Evolutionary conservation across 2,888 invertebrate species (phyloP), one percentile per base, ranked within the genome.

Genomic region (Sarcophaga rosellei): DNA sequence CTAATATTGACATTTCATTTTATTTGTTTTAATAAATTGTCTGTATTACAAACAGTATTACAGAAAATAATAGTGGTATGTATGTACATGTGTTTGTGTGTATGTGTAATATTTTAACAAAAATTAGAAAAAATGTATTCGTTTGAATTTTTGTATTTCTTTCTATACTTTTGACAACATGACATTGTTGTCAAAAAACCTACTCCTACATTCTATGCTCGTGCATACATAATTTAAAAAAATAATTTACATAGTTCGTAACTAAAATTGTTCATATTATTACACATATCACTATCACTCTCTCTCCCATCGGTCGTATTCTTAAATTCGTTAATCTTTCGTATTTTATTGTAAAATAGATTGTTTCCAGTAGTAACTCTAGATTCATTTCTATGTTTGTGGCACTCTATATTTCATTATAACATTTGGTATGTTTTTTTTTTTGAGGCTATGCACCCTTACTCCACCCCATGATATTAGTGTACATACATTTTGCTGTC

Each of bases 21-120:
- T 81, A 78, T 86, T 86, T 81, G 61, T 70, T 85, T 73, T 68
- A 77, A 81, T 75, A 62, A 77, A 80, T 81, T 86, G 69, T 86
- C 77, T 81, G 78, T 74, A 86, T 61, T 68, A 76, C 59, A 69
- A 15, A 53, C 23, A 68, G 17, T 68, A 80, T 23, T 77, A 77
- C 53, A 53, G 17, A 53, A 53, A 53, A 53, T 4, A 53, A 53
- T 15, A 53, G 1, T 15, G 0, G 5, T 15, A 15, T 15, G 15
- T 47, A 47, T 4, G 47, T 47, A n/a, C n/a, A 3, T 47, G 15
- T 47, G 15, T 1, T 5, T 53, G 17, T 15, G 17, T 17, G 4
- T 3, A 4, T 17, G 4, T 53, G 17, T 53, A 53, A 17, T 53
- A 53, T 12, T 15, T 12, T 53, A 53, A 15, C 53, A 4, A 15